phyloP scores from a whole-genome alignment of 1,140 invertebrate genomes.

The Coenobita brevimanus region DNA sequence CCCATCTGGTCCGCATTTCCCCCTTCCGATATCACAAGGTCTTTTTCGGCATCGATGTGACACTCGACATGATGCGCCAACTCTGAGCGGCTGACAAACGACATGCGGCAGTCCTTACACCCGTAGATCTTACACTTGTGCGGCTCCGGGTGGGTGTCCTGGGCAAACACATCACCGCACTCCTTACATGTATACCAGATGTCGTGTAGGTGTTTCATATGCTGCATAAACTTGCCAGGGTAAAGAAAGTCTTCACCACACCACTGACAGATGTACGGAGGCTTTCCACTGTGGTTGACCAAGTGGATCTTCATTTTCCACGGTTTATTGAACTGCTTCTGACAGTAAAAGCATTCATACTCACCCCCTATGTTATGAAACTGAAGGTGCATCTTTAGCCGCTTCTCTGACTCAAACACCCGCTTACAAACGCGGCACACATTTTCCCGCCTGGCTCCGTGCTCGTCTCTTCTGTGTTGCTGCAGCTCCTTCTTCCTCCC shows the following conservation, averaged over 20 bases:
- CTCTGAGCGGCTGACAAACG: slow-evolving; percentile 9
- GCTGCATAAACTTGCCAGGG: slow-evolving; percentile 47
- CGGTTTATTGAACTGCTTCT: slow-evolving; percentile 48
- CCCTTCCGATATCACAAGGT: background rate
- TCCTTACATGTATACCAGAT: slow-evolving; percentile 39
- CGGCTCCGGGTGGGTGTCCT: background rate
- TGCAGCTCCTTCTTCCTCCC: slow-evolving; percentile 28
- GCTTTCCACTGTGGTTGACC: slow-evolving; percentile 42
- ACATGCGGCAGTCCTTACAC: slow-evolving; percentile 43
- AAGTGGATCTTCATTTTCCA: slow-evolving; percentile 60
- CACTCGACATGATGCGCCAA: background rate
- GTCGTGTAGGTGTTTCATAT: slow-evolving; percentile 43
- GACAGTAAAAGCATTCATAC: slow-evolving; percentile 52
- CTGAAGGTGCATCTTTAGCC: slow-evolving; percentile 42
- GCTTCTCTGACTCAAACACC: slow-evolving; percentile 40
- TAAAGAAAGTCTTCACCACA: slow-evolving; percentile 57
- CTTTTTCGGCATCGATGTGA: background rate
- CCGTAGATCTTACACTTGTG: slow-evolving; percentile 47
- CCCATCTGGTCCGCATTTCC: too few species aligned
- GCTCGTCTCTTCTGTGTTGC: slow-evolving; percentile 33
- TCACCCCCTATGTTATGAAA: slow-evolving; percentile 44
- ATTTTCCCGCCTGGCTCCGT: background rate
- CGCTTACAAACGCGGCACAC: slow-evolving; percentile 28
- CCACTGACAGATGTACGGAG: slow-evolving; percentile 43
- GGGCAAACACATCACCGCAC: slow-evolving; percentile 11